Evolutionary conservation across 92 coral and sea anemone genomes (phyloP), one percentile per base, ranked within the genome.

Genomic region (Epizoanthus rinbou): DNA sequence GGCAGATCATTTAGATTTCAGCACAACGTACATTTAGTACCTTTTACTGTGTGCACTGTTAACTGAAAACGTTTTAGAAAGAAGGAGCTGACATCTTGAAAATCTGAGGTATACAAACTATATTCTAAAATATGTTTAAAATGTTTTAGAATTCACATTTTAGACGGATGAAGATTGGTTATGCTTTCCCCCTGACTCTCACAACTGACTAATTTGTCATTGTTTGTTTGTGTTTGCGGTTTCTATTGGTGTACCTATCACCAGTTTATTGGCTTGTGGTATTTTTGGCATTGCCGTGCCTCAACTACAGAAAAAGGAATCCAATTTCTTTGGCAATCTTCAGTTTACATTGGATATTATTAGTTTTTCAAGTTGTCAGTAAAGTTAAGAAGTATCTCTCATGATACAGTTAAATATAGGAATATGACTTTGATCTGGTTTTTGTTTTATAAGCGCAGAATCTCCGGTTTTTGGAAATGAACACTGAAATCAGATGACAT

Each of bases 31-130:
- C 14, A 15, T 19, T 64, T 35, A 14, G 5, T 64, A 25, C 18
- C 37, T 64, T 25, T 64, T 25, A 11, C 69, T 25, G 14, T 0
- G 11, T 64, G 37, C 13, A 22, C 17, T 64, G 69, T 64, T 10
- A 14, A 23, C 14, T 25, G 28, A 23, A 3, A 24, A 15, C 33
- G 69, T 64, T 23, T 17, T 63, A 43, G 9, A 9, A 10, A 33
- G 22, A 67, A 67, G 72, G 72, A 15, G 41, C 22, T 33, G 72
- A 67, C 45, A 33, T 64, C 72, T 67, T 67, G 72, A 33, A 67
- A 33, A 67, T 28, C 15, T 67, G 6, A 67, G 37, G 8, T n/a
- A 28, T 19, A 4, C 22, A 16, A 5, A 24, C 33, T 11, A 16
- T 63, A 13, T 65, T 37, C 6, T 37, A 37, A 37, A 37, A 37